Evolutionary conservation across 2,888 invertebrate genomes (phyloP).

Genomic region (Lamellibrachia satsuma): DNA sequence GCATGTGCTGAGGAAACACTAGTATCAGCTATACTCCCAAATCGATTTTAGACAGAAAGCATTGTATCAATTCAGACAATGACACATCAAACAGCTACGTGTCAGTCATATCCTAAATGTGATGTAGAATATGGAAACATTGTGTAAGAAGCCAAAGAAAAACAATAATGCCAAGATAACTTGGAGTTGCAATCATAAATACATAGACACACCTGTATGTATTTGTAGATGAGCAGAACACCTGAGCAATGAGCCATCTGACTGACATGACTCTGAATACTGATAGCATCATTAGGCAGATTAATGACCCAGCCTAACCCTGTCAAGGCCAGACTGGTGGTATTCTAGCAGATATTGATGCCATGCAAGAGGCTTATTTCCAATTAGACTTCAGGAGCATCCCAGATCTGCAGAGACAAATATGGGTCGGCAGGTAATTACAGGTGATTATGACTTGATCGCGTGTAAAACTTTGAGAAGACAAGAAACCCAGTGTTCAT

Average conservation of each 20-base stretch:
- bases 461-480: neutral
- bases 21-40: neutral
- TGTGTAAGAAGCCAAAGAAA: neutral
- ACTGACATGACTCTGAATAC: neutral
- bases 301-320: neutral
- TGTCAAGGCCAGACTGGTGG: neutral
- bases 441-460: neutral
- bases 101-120: too few species aligned
- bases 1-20: neutral
- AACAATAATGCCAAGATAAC: neutral
- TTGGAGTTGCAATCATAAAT: neutral
- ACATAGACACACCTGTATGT: neutral
- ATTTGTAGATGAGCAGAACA: neutral
- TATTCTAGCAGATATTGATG: neutral
- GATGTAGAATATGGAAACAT: too few species aligned
- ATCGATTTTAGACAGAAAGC: neutral
- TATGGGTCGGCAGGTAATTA: neutral
- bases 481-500: neutral
- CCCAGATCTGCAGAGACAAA: neutral
- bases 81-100: neutral
- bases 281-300: neutral
- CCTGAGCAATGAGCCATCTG: neutral
- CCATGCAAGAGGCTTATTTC: neutral
- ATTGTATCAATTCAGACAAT: neutral
- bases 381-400: neutral